Conservation (phyloP, 2,888 invertebrate genomes). For the Andricus curvator region DNA sequence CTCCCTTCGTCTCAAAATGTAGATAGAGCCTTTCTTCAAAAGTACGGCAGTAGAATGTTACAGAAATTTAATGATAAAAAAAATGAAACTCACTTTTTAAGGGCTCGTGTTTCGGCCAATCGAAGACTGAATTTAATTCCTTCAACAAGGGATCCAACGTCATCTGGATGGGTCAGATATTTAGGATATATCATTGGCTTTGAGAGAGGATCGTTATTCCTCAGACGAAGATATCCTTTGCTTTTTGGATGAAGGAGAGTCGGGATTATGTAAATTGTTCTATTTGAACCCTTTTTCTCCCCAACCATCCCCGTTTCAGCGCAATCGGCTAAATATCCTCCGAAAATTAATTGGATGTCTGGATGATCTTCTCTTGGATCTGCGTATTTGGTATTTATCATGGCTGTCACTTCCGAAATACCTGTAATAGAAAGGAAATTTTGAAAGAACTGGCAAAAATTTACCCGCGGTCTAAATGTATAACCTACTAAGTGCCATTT, state of each 20-base stretch:
- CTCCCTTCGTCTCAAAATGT: too few species aligned
- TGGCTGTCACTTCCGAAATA: slow-evolving; percentile 91
- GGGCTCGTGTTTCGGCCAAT: slow-evolving; percentile 85
- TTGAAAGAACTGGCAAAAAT: too few species aligned
- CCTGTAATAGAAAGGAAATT: slow-evolving; percentile 76
- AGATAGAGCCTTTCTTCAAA: too few species aligned
- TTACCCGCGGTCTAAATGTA: too few species aligned
- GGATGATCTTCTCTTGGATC: slow-evolving; percentile 88
- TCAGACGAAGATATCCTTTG: slow-evolving; percentile 87
- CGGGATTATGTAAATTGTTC: slow-evolving; percentile 88
- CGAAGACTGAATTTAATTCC: slow-evolving; percentile 89
- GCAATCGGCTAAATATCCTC: slow-evolving; percentile 91
- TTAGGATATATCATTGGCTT: slow-evolving; percentile 93
- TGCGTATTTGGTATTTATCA: slow-evolving; percentile 89
- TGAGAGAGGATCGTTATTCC: slow-evolving; percentile 87
- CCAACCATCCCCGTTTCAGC: slow-evolving; percentile 93
- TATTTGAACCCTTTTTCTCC: slow-evolving; percentile 84
- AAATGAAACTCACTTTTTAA: slow-evolving; percentile 68
- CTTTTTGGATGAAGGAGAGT: slow-evolving; percentile 93
- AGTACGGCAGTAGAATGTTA: too few species aligned
- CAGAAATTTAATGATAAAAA: not conserved
- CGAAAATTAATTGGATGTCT: slow-evolving; percentile 92
- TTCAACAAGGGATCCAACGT: slow-evolving; percentile 89
- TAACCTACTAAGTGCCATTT: too few species aligned
- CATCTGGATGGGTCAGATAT: slow-evolving; percentile 87